Base-by-base conservation (phyloP, 2,797 vertebrate species). In the Macropodus opercularis region DNA sequence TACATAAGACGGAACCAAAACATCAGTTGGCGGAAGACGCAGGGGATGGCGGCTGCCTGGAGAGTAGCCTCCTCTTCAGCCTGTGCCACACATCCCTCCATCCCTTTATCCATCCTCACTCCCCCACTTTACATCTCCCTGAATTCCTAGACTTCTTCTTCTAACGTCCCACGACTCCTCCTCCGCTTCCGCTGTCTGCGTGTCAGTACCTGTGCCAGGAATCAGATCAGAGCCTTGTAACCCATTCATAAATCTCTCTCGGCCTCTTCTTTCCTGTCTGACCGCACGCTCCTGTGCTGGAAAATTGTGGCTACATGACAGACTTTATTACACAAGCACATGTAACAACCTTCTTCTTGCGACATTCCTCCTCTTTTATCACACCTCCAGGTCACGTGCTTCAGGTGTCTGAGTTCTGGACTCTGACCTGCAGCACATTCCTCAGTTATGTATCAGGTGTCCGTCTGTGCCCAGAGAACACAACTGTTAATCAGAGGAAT, bases 401-500 rank as follows among this genome's bases (percentile, higher is more conserved):
- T 52, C 31, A 21, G 49, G 49, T 43, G 18, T 19, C 15, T 42
- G 19, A 11, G 21, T 26, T 32, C 49, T 57, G 64, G 59, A 32
- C 50, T 60, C 42, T 55, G 63, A 79, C 57, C 61, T 27, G 63
- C 41, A 60, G 77, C 57, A 69, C 86, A 92, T 92, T 91, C 90
- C 80, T 75, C 35, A 50, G 75, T 72, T 61, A 70, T 64, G 53
- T 36, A 76, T 87, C 78, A 88, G 79, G 75, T 77, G 59, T 66
- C 53, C 5, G 26, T 72, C 48, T 57, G 46, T 35, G 19, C 65
- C 44, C 40, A 56, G 53, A 84, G 78, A 79, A 62, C 71, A 65
- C 84, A 63, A 49, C 72, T 56, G 51, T 82, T 83, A 85, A 84
- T 51, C 38, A 11, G 26, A 73, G 84, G 89, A 90, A 91, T 90